Evolutionary conservation across 2,797 vertebrate species (phyloP).

Genomic region (Pygocentrus nattereri): DNA sequence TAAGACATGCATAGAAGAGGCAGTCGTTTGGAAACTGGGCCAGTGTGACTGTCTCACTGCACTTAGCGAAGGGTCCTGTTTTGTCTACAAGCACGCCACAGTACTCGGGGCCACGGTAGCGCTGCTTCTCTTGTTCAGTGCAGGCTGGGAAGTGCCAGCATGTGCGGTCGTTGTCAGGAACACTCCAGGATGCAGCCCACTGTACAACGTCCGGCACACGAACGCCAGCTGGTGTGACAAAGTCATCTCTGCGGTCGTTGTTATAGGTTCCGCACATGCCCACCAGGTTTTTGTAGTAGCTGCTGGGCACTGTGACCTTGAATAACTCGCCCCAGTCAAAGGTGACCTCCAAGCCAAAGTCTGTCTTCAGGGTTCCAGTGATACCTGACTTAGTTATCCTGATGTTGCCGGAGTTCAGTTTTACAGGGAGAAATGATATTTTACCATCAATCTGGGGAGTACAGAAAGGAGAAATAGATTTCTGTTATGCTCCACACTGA

Average conservation of each 20-base stretch:
- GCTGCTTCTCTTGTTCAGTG: constrained; percentile 15
- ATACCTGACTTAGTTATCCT: constrained; percentile 56
- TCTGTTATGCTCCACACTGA: background rate
- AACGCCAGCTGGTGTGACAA: background rate
- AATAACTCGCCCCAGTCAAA: constrained; percentile 66
- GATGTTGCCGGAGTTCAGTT: constrained; percentile 61
- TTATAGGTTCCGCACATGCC: constrained; percentile 83
- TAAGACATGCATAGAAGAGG: constrained; percentile 61
- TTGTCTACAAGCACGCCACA: constrained; percentile 58
- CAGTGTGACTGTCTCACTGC: constrained; percentile 46
- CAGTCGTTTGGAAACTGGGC: constrained; percentile 53
- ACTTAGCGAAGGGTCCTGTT: constrained; percentile 52
- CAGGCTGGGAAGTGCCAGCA: constrained; percentile 66
- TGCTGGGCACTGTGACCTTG: constrained; percentile 74
- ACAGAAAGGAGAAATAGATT: background rate
- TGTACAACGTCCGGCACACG: background rate
- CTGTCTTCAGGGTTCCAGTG: constrained; percentile 45
- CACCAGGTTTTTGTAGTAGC: constrained; percentile 72
- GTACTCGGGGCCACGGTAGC: constrained; percentile 28
- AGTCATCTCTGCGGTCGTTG: constrained; percentile 61
- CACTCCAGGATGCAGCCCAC: constrained; percentile 69
- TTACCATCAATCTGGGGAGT: constrained; percentile 66
- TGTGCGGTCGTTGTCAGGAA: constrained; percentile 47
- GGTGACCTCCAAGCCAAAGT: constrained; percentile 70
- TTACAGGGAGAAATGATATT: constrained; percentile 52